Evolutionary conservation across 2,113 vertebrate genomes (phyloP).

Genomic region (Passer montanus): DNA sequence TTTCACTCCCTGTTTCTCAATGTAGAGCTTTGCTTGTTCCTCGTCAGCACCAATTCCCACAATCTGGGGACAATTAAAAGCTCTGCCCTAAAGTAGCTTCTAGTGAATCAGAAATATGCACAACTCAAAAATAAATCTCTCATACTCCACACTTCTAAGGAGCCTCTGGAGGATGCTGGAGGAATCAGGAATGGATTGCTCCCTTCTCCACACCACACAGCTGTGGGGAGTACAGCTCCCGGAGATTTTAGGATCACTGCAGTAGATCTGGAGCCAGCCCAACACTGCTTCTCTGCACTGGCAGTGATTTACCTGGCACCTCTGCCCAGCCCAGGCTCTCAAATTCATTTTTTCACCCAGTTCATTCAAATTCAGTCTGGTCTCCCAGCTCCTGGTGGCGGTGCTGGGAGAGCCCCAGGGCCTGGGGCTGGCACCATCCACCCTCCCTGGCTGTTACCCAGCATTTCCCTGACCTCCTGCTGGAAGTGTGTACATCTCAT

Average conservation of each 20-base stretch:
- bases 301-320: neutral
- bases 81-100: neutral
- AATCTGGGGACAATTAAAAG: neutral
- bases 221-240: neutral
- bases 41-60: rapidly evolving
- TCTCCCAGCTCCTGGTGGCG: neutral
- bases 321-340: neutral
- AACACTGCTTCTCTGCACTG: neutral
- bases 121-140: neutral
- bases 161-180: neutral
- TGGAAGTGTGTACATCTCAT: rapidly evolving
- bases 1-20: neutral
- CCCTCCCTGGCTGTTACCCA: neutral
- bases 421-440: neutral
- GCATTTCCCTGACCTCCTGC: neutral
- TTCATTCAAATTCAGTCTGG: neutral
- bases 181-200: neutral
- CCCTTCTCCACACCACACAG: rapidly evolving
- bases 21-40: neutral
- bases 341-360: neutral
- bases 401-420: neutral
- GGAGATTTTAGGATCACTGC: neutral
- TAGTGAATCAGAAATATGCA: neutral
- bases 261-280: neutral
- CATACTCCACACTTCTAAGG: neutral